Evolutionary conservation across 2,797 vertebrate species (phyloP).

Genomic region (Glossophaga mutica): DNA sequence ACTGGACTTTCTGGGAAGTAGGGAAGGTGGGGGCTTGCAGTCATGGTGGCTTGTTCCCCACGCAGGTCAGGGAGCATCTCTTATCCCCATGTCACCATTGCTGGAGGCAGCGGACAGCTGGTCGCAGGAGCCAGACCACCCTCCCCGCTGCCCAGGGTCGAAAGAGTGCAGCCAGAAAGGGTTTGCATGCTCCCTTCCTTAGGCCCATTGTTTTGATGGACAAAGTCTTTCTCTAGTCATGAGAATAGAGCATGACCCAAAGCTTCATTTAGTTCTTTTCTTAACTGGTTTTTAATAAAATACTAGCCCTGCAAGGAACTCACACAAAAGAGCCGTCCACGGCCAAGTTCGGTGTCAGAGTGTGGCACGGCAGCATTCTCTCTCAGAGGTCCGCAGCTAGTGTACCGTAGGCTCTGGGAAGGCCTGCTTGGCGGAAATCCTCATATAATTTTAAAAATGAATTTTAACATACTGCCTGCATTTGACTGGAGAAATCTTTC

Average conservation of each 20-base stretch:
- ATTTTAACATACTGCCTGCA: not conserved
- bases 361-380: accelerated
- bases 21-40: not conserved
- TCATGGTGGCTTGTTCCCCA: not conserved
- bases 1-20: not conserved
- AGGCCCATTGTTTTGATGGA: not conserved
- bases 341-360: not conserved
- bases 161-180: not conserved
- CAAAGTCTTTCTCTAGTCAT: not conserved
- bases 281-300: not conserved
- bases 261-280: not conserved
- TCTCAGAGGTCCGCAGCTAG: not conserved
- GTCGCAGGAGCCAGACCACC: not conserved
- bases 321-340: not conserved
- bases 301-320: not conserved
- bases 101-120: not conserved
- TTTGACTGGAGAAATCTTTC: not conserved
- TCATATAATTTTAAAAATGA: not conserved
- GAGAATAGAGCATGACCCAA: not conserved
- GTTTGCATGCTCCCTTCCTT: not conserved
- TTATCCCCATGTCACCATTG: not conserved
- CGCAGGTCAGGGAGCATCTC: not conserved
- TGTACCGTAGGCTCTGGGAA: not conserved
- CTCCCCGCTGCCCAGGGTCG: not conserved
- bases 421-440: not conserved